Percentiles rank a stretch among this genome's conserved stretches.
Conservation (phyloP, 2,888 invertebrate species). For the Drosophila kuntzei region DNA sequence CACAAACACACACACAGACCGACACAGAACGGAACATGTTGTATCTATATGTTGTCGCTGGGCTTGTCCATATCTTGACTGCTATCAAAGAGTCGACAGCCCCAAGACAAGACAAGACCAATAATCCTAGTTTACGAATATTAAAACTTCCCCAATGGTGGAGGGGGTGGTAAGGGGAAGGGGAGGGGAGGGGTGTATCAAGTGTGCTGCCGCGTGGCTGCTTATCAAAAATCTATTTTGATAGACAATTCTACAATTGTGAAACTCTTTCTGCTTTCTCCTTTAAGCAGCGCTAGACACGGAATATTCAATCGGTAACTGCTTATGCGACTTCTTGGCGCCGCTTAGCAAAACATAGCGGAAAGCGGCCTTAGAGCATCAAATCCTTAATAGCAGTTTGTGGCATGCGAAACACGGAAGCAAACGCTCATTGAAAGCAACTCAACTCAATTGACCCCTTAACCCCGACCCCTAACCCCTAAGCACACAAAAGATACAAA, state of each 20-base stretch:
- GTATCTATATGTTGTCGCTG: slow-evolving; percentile 46
- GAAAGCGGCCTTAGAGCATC: no score
- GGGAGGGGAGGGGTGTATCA: neutral
- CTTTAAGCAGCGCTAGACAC: no score
- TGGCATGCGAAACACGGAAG: slow-evolving; percentile 64
- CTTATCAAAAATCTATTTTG: slow-evolving; percentile 55
- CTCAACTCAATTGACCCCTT: slow-evolving; percentile 71
- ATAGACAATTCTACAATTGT: slow-evolving; percentile 43
- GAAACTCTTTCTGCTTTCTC: neutral
- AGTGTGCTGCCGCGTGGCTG: no score
- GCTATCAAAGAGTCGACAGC: slow-evolving; percentile 64
- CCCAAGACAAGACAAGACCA: slow-evolving; percentile 60
- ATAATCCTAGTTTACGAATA: slow-evolving; percentile 73
- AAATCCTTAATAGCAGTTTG: slow-evolving; percentile 25
- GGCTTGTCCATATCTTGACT: slow-evolving; percentile 66
- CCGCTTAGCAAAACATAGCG: no score
- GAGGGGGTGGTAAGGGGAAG: neutral
- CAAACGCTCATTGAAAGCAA: slow-evolving; percentile 55
- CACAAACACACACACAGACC: slow-evolving; percentile 17
- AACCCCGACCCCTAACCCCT: slow-evolving; percentile 49
- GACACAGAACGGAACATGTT: slow-evolving; percentile 65
- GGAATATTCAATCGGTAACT: no score
- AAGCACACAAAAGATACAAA: slow-evolving; percentile 1
- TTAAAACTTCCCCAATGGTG: slow-evolving; percentile 2
- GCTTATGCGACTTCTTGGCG: no score